Evolutionary conservation across 1,140 invertebrate genomes (phyloP), one percentile per base, ranked within the genome.

Genomic region (Amyelois transitella): DNA sequence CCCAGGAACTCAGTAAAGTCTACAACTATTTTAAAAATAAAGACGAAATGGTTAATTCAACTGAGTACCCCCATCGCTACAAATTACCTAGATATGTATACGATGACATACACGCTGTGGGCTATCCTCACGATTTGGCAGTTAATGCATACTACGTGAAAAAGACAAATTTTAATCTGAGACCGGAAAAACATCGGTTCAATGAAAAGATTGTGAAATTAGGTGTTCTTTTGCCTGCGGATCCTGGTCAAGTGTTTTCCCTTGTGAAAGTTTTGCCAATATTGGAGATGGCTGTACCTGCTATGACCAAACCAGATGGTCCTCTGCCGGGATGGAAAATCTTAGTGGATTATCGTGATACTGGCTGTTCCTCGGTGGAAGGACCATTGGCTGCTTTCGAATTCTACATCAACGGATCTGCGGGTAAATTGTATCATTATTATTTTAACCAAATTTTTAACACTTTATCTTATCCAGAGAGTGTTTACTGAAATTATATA

Each of bases 371-470:
- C 3, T 95, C 94, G 3, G 93, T 92, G 0, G 90, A 91, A 45
- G 95, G 95, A 0, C 93, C 94, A 0, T 83, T 96, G 4, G 94
- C 92, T 4, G 94, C 95, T 3, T 94, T 96, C 74, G 94, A 95
- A 51, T 93, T 96, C 60, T 93, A 94, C 78, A 91, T 91, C 54
- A 92, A 92, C 64, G 88, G 89, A 58, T 90, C 89, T 1, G 91
- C 92, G 88, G 93, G 93, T 94, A 76, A 90, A 79, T 78, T 44
- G n/a, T n/a, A n/a, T 43, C 25, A n/a, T 28, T 49, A 51, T 45
- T n/a, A n/a, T n/a, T n/a, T n/a, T n/a, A n/a, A n/a, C n/a, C n/a
- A n/a, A n/a, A n/a, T n/a, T n/a, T n/a, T n/a, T n/a, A n/a, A n/a
- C 22, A 18, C 12, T 48, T 48, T 45, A 10, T 45, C 2, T 20